These are phyloP conservation scores for Mongoloraphidia duomilia DNA, from an alignment of 2,888 invertebrate genomes.

Conservation along the genomic window DNA sequence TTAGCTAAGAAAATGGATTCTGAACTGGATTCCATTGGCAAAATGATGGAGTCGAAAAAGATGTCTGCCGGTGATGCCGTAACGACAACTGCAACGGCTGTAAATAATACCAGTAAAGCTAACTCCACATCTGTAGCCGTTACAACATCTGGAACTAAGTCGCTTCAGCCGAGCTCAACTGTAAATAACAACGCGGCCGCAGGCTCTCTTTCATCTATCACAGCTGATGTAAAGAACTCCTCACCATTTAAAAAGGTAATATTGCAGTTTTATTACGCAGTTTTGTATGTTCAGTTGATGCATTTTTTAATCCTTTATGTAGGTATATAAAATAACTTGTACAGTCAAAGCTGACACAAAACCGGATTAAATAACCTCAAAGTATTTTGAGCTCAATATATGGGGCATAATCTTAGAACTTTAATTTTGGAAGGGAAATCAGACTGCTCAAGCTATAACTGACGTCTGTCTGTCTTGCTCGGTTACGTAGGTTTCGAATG, in stretches of 20 bases:
- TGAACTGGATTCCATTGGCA: slow-evolving; percentile 44
- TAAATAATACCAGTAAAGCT: background rate
- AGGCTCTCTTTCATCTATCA: slow-evolving; percentile 16
- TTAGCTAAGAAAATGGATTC: slow-evolving; percentile 37
- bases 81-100: slow-evolving; percentile 21
- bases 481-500: no score
- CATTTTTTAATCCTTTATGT: no score
- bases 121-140: slow-evolving; percentile 16
- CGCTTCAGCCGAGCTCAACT: background rate
- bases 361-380: no score
- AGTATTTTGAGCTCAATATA: no score
- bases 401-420: no score
- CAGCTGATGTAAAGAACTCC: slow-evolving; percentile 28
- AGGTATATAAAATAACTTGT: no score
- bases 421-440: no score
- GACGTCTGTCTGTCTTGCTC: no score
- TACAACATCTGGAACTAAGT: background rate
- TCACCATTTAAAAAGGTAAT: slow-evolving; percentile 35
- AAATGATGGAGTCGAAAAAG: slow-evolving; percentile 19
- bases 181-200: slow-evolving; percentile 30
- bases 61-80: slow-evolving; percentile 19
- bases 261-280: no score
- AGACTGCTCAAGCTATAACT: no score
- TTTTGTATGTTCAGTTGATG: no score
- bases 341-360: no score